Base-by-base conservation (phyloP, 2,797 vertebrate species). In the Gymnoscopelus microlampas region DNA sequence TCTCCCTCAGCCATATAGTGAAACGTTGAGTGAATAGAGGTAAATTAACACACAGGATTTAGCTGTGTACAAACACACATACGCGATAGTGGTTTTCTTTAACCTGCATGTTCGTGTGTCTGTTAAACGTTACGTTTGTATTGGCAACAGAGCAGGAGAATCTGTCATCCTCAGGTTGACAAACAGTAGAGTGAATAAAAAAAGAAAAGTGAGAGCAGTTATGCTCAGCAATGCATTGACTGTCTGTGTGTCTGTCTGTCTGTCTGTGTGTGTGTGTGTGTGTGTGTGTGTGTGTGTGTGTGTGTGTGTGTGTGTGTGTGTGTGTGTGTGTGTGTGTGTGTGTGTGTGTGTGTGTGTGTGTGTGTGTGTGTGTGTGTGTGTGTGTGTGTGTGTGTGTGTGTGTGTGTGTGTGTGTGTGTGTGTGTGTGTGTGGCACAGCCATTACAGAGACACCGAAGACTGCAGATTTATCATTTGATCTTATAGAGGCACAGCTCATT, bases 51-150 rank as follows among this genome's bases (percentile, higher is more conserved):
- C 39, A 10, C 39, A 44, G 39, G 39, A 44, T 44, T 44, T 44
- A 10, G 39, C 39, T 7, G 8, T 1, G 39, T 23, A 62, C 60
- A 24, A n/a, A 62, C 60, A 49, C 60, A 49, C 44, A 49, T 44
- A 50, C 58, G 58, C 2, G 5, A 44, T 71, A 70, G 58, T 55
- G 70, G 19, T n/a, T 48, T 10, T 19, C 39, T 8, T 26, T 8
- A 24, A 4, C 7, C 14, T 68, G 19, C 68, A 57, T 81, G 73
- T 77, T 81, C 68, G 64, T 69, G 56, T 69, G 35, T 54, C 39
- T 74, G 26, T 68, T 7, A 72, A 75, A 64, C 73, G 63, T 62
- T 29, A 66, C 61, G 15, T n/a, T 23, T 15, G 1, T 67, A 24
- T 69, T 61, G 9, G 53, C 8, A 59, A 76, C 59, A 60, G 26